A percentile compares a stretch with the other conserved stretches of the same genome.
phyloP scores from a whole-genome alignment of 2,888 invertebrate genomes.

The Apodemia duryi region DNA sequence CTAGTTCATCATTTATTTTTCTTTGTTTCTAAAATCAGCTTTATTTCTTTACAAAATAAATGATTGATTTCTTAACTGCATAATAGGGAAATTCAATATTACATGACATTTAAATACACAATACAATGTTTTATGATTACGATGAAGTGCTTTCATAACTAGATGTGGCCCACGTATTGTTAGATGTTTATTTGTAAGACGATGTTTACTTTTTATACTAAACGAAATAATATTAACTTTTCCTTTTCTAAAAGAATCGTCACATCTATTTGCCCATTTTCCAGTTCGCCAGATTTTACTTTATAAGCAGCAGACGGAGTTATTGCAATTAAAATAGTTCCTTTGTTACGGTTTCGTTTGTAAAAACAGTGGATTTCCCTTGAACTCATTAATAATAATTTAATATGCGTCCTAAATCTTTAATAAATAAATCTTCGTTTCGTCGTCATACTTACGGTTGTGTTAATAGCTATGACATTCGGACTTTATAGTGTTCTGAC shows the following conservation, averaged over 20 bases:
- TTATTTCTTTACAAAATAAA: too few relatives aligned
- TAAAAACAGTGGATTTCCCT: neutral
- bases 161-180: neutral
- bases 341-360: slow-evolving; percentile 3
- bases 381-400: neutral
- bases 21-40: too few relatives aligned
- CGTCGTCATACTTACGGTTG: too few relatives aligned
- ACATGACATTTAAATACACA: too few relatives aligned
- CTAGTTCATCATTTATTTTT: too few relatives aligned
- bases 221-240: slow-evolving; percentile 6
- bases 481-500: too few relatives aligned
- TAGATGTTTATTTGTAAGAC: neutral
- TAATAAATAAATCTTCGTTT: neutral
- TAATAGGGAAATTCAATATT: too few relatives aligned
- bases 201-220: neutral
- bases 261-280: neutral
- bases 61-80: too few relatives aligned
- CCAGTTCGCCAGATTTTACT: neutral
- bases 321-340: neutral
- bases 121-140: too few relatives aligned
- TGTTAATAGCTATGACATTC: too few relatives aligned
- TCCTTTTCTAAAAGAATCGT: neutral
- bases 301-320: neutral
- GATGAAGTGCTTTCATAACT: neutral
- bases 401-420: neutral